Evolutionary conservation across 2,888 invertebrate species (phyloP).

Genomic region (Baronia brevicornis): DNA sequence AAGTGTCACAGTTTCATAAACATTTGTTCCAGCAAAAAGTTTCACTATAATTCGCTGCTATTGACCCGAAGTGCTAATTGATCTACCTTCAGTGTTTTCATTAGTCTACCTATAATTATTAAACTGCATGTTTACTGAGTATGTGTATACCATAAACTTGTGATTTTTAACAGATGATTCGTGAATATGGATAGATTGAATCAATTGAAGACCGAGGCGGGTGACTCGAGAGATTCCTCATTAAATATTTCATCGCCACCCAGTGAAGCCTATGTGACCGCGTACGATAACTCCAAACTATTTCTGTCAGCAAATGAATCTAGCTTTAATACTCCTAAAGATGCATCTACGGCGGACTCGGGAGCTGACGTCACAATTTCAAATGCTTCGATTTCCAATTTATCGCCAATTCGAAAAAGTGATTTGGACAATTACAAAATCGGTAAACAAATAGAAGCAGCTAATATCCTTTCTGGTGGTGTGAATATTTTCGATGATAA

Average conservation of each 20-base stretch:
- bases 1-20: conserved; percentile 68
- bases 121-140: conserved; percentile 21
- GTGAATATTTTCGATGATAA: conserved; percentile 70
- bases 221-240: conserved; percentile 52
- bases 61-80: conserved; percentile 68
- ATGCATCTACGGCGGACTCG: conserved; percentile 41
- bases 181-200: conserved; percentile 69
- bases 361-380: conserved; percentile 36
- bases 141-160: conserved; percentile 5
- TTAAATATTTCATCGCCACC: conserved; percentile 54
- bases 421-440: conserved; percentile 58
- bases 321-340: conserved; percentile 47
- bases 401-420: conserved; percentile 52
- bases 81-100: conserved; percentile 55
- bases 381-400: conserved; percentile 40
- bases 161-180: conserved; percentile 55
- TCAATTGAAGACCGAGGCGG: conserved; percentile 57
- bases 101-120: conserved; percentile 38
- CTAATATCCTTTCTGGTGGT: conserved; percentile 66
- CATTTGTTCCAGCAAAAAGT: conserved; percentile 61
- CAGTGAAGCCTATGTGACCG: conserved; percentile 60
- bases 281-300: conserved; percentile 64
- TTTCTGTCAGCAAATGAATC: conserved; percentile 64
- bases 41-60: conserved; percentile 63
- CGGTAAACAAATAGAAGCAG: conserved; percentile 64